phyloP scores from a whole-genome alignment of 2,113 vertebrate species.

The Varanus komodoensis region DNA sequence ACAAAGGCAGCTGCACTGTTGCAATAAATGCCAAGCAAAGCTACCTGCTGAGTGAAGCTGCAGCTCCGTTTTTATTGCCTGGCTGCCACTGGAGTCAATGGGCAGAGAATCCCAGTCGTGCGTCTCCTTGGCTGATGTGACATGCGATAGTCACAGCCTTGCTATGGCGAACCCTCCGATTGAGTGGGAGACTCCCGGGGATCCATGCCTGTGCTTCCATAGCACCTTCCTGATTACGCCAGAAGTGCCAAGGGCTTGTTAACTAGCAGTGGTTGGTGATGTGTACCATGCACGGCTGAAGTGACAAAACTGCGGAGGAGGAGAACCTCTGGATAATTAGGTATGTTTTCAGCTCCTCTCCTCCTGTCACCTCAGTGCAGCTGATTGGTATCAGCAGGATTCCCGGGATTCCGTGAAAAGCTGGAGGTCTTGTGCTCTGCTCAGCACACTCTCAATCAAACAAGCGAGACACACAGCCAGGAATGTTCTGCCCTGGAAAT shows the following conservation, averaged over 20 bases:
- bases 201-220: not conserved
- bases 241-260: constrained; percentile 6
- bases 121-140: not conserved
- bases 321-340: constrained; percentile 7
- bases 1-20: constrained; percentile 63
- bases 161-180: constrained; percentile 6
- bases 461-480: not conserved
- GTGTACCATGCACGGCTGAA: not conserved
- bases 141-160: not conserved
- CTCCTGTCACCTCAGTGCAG: not conserved
- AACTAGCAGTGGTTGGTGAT: not conserved
- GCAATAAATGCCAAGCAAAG: constrained; percentile 64
- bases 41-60: constrained; percentile 61
- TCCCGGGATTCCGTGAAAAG: not conserved
- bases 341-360: not conserved
- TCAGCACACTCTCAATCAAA: not conserved
- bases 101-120: constrained; percentile 15
- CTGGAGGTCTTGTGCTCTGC: not conserved
- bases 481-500: not conserved
- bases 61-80: constrained; percentile 46
- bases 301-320: not conserved
- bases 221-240: not conserved
- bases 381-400: not conserved
- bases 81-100: constrained; percentile 51
- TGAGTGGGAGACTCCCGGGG: constrained; percentile 27